Conservation (phyloP, 2,888 invertebrate genomes). For the Standfussiana lucernea region DNA sequence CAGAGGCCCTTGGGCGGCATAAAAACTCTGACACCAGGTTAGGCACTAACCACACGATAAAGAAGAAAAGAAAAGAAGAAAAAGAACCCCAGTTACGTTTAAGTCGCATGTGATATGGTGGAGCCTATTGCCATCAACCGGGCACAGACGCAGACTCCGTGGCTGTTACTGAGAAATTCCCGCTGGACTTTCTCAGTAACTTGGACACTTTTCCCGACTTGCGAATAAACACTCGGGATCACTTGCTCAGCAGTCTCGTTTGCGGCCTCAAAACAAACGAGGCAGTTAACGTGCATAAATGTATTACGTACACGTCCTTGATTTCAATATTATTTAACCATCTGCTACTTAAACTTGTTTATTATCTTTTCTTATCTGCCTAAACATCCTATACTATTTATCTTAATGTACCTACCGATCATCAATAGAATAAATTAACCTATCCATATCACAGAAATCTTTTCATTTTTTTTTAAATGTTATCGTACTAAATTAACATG, state of each 20-base stretch:
- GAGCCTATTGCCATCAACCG: background rate
- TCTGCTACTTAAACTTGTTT: background rate
- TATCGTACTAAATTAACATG: constrained; percentile 19
- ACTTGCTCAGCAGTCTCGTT: background rate
- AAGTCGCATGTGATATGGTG: background rate
- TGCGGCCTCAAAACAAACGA: background rate
- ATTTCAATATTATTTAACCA: background rate
- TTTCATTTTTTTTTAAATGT: background rate
- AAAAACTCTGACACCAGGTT: too few species aligned
- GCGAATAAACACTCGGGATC: background rate
- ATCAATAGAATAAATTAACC: constrained; percentile 15
- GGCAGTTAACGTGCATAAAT: background rate
- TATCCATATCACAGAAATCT: constrained; percentile 4
- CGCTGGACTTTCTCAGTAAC: background rate
- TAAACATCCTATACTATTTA: background rate
- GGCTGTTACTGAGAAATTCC: too few species aligned
- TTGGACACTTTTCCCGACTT: background rate
- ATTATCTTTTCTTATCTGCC: background rate
- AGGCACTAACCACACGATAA: too few species aligned
- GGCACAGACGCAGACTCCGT: background rate
- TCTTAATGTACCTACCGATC: background rate
- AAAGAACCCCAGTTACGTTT: background rate
- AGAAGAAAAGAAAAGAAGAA: too few species aligned
- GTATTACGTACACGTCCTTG: background rate
- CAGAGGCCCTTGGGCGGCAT: too few species aligned